Evolutionary conservation across 2,888 invertebrate species (phyloP), one percentile per base, ranked within the genome.

Genomic region (Lithophane leautieri): DNA sequence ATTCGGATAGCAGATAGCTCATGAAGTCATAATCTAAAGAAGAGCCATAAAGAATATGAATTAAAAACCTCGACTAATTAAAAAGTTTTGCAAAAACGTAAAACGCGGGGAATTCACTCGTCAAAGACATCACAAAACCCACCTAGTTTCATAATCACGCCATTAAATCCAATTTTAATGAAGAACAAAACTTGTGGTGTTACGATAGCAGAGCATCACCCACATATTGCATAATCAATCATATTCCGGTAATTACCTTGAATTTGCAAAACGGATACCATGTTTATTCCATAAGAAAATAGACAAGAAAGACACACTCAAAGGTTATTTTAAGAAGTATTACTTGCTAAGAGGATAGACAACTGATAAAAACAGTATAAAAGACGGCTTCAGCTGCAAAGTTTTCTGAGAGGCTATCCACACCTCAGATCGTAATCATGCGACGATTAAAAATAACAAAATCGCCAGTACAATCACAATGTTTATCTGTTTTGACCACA

Each of bases 401-500:
- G n/a, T 79, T 70, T 81, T 79, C 78, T 74, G 65, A 79, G 80
- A 74, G 73, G 68, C 73, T 78, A 81, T 86, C 81, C 73, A 79
- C 79, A 83, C 81, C 82, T 78, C 66, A 82, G 86, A 89, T 88
- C 52, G 65, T 72, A 82, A 91, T 90, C 90, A 77, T n/a, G 61
- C 25, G 78, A 81, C 87, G 87, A 87, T 86, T 88, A 84, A 88
- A 86, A 84, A 83, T 84, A 88, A 87, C 86, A 85, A 74, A 86
- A 90, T 92, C 83, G 73, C 83, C 79, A 70, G 73, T 70, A 87
- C 82, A 84, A 83, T 88, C 84, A 76, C 84, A 73, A 88, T 93
- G 90, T 93, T 93, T 92, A 90, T 89, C 87, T 91, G 90, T 92
- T 93, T 91, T 92, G 93, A 94, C 95, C 94, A 90, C 93, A 92